Evolutionary conservation across 2,888 invertebrate species (phyloP), one percentile per base, ranked within the genome.

Genomic region (Teleogryllus oceanicus): DNA sequence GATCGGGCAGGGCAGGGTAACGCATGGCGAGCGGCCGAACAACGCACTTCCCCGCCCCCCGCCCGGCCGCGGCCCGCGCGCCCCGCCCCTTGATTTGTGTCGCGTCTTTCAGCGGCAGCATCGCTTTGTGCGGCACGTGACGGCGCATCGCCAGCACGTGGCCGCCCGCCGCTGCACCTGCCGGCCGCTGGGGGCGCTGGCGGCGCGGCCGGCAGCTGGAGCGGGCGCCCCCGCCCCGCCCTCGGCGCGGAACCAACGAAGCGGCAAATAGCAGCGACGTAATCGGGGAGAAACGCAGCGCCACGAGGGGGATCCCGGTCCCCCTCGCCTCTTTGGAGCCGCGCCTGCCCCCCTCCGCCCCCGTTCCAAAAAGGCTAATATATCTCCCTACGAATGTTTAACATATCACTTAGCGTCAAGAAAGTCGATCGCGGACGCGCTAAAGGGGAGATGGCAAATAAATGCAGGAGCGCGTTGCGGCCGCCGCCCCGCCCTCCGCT

Each of bases 221-320:
- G n/a, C n/a, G n/a, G n/a, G n/a, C n/a, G n/a, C n/a, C n/a, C n/a
- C n/a, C n/a, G n/a, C n/a, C n/a, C n/a, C n/a, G n/a, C n/a, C n/a
- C n/a, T n/a, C n/a, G n/a, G 62, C 8, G 62, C 62, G 62, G 16
- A 62, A 13, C n/a, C 62, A 62, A n/a, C n/a, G 62, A n/a, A 62
- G 62, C 62, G 62, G 62, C 62, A 62, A 62, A 62, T 62, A 62
- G 62, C 62, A n/a, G 62, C 62, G 62, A n/a, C 62, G 62, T 62
- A 62, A 62, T 16, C 16, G 16, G 13, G n/a, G 62, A 37, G 37
- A 37, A 37, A 37, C 37, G 37, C 37, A 37, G 37, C 37, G 37
- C 37, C 24, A 37, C 37, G 37, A 37, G 37, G 37, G 37, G 24
- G 37, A 4, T 37, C 37, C 37, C 62, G 62, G 12, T 62, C 62